Evolutionary conservation across 2,888 invertebrate species (phyloP), one percentile per base, ranked within the genome.

Genomic region (Xestia c-nigrum): DNA sequence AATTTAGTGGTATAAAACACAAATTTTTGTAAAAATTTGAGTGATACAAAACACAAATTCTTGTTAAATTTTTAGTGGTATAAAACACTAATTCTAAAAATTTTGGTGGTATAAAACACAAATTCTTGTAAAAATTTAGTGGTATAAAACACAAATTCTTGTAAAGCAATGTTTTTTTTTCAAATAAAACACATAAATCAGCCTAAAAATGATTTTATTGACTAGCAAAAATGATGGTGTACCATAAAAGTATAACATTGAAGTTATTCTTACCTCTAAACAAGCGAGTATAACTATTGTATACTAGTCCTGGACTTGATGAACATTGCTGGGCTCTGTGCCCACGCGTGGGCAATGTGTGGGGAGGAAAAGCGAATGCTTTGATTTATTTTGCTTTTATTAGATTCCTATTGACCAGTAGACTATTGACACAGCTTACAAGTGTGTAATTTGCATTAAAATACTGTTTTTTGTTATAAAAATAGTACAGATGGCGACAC

Each of bases 141-240:
- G 31, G 31, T 31, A 31, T n/a, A 31, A 31, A 31, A 31, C 31
- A 31, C 31, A 31, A 31, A 31, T 31, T 31, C 31, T 31, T 31
- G 31, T 31, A 31, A 31, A 31, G 3, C 3, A 31, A 31, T 31
- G 3, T 31, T 50, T 61, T 59, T 16, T 61, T 38, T 2, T 38
- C 1, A 63, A 84, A 80, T 78, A 72, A 89, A 90, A 88, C 83
- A 79, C 80, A 72, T 46, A 24, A 52, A 78, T 86, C 91, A 94
- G 94, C 95, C 96, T 95, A 96, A 91, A 94, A 94, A 93, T 93
- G 94, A 95, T 91, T 95, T 94, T 94, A 95, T 95, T 96, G 96
- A 96, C 96, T 96, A 96, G 96, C 95, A 96, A 95, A 95, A 94
- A 95, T 95, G 95, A 96, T 96, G 96, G 94, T 92, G 91, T 95